phyloP scores from a whole-genome alignment of 1,140 invertebrate species.

The Caerostris extrusa region DNA sequence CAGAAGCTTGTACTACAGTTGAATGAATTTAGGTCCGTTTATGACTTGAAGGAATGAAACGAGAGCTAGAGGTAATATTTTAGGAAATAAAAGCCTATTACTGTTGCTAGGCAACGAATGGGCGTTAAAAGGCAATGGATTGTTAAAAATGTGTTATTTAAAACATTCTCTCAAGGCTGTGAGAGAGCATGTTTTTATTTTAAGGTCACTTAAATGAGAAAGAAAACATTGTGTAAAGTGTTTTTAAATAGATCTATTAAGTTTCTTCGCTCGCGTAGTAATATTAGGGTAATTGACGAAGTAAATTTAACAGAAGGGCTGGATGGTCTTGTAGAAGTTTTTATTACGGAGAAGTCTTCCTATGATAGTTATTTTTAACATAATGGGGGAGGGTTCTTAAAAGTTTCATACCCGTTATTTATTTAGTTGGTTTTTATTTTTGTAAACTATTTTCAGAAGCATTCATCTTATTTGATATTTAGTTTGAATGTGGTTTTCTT shows the following conservation, averaged over 20 bases:
- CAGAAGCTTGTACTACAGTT: neutral
- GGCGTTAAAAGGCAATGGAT: slow-evolving; percentile 47
- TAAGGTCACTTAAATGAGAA: neutral
- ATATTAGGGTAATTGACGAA: slow-evolving; percentile 19
- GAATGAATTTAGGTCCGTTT: neutral
- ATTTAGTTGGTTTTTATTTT: neutral
- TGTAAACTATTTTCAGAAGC: too few relatives aligned
- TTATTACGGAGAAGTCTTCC: neutral
- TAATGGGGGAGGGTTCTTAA: neutral
- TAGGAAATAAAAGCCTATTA: slow-evolving; percentile 40
- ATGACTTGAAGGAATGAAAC: slow-evolving; percentile 7
- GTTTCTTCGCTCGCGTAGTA: neutral
- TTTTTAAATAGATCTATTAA: neutral
- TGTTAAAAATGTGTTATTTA: slow-evolving; percentile 47
- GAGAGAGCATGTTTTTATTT: neutral
- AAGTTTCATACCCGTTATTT: neutral
- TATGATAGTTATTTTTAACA: neutral
- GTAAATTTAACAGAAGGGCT: neutral
- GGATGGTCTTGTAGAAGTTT: neutral
- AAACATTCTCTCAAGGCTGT: slow-evolving; percentile 3
- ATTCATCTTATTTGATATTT: too few relatives aligned
- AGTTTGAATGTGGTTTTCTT: too few relatives aligned
- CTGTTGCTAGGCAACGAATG: slow-evolving; percentile 46
- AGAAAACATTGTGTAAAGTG: slow-evolving; percentile 34
- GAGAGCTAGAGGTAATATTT: slow-evolving; percentile 22